phyloP scores from a whole-genome alignment of 2,888 invertebrate species.

The Leucoma salicis region DNA sequence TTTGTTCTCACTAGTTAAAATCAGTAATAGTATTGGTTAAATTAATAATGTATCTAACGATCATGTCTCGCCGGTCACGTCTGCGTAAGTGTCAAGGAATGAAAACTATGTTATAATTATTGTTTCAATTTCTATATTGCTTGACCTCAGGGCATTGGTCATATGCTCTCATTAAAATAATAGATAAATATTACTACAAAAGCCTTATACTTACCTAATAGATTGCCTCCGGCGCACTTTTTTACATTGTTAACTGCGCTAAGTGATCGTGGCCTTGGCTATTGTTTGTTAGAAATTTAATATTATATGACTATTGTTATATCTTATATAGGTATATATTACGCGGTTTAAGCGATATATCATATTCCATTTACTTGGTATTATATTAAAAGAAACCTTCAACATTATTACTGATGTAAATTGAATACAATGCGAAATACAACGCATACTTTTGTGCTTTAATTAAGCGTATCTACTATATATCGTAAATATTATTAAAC shows the following conservation, averaged over 20 bases:
- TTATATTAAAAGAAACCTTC: too few relatives aligned
- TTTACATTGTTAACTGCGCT: constrained; percentile 8
- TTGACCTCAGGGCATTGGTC: constrained; percentile 27
- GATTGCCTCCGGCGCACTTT: constrained; percentile 26
- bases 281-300: not conserved
- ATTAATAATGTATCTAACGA: too few relatives aligned
- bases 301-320: too few relatives aligned
- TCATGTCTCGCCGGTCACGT: constrained; percentile 21
- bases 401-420: too few relatives aligned
- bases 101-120: constrained; percentile 35
- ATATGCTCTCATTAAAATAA: constrained; percentile 38
- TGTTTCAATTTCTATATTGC: constrained; percentile 29
- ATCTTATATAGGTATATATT: not conserved
- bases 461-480: too few relatives aligned
- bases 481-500: too few relatives aligned
- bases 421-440: too few relatives aligned
- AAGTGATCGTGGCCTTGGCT: not conserved
- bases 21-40: too few relatives aligned
- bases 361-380: not conserved
- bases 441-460: too few relatives aligned
- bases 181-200: constrained; percentile 38
- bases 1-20: too few relatives aligned
- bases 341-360: not conserved
- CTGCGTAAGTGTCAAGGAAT: constrained; percentile 32
- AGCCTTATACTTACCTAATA: constrained; percentile 27